Percentiles rank a stretch among this genome's conserved stretches.
These are phyloP conservation scores for Trichopria drosophilae DNA, from an alignment of 2,888 invertebrate species.

Conservation along the genomic window DNA sequence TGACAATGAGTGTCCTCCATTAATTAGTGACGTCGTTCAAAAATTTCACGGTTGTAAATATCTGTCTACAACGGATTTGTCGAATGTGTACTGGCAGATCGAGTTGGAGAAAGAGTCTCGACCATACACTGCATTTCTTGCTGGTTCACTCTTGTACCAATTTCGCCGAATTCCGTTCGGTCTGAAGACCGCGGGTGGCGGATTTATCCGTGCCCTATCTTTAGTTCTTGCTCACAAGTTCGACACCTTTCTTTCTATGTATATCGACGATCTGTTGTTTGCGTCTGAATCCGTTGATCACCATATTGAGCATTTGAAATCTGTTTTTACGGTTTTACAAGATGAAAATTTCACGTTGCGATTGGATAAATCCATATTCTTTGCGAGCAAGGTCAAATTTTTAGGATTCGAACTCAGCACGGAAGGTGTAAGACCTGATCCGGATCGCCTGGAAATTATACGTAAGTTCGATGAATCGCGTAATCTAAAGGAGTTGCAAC, in stretches of 20 bases:
- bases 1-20: slow-evolving; percentile 41
- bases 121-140: slow-evolving; percentile 37
- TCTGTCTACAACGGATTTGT: slow-evolving; percentile 36
- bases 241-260: slow-evolving; percentile 36
- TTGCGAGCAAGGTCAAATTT: no score
- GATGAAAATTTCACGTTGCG: slow-evolving; percentile 38
- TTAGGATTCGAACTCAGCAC: no score
- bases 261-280: slow-evolving; percentile 47
- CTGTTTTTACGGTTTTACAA: slow-evolving; percentile 32
- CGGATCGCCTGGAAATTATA: no score
- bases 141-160: slow-evolving; percentile 36
- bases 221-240: slow-evolving; percentile 38
- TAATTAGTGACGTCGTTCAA: slow-evolving; percentile 36
- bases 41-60: slow-evolving; percentile 33
- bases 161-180: slow-evolving; percentile 46
- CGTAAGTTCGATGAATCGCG: slow-evolving; percentile 34
- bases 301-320: slow-evolving; percentile 38
- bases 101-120: slow-evolving; percentile 32
- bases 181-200: slow-evolving; percentile 39
- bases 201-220: slow-evolving; percentile 34
- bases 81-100: slow-evolving; percentile 42
- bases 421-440: no score
- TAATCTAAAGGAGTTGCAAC: slow-evolving; percentile 37
- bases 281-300: slow-evolving; percentile 36
- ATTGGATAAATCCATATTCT: no score